Percentiles rank a stretch among this genome's conserved stretches.
These are phyloP conservation scores for Icerya purchasi DNA, from an alignment of 2,888 invertebrate species.

Conservation along the genomic window DNA sequence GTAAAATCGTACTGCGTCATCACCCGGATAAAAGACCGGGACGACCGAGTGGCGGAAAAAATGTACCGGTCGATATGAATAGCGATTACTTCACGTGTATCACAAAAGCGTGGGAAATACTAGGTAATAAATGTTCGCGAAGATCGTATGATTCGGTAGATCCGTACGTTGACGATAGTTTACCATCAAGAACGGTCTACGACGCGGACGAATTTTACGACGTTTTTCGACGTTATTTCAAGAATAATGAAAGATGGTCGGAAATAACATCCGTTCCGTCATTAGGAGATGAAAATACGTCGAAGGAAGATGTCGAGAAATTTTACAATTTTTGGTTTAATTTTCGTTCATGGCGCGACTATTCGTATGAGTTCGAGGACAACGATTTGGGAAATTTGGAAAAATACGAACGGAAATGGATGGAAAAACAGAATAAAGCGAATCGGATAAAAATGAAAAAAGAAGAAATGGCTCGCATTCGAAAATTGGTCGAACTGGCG, in stretches of 20 bases:
- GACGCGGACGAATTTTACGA: slow-evolving; percentile 30
- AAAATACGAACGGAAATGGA: slow-evolving; percentile 89
- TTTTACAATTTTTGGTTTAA: slow-evolving; percentile 98
- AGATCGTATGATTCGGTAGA: slow-evolving; percentile 93
- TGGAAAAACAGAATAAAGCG: slow-evolving; percentile 92
- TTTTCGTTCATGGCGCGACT: slow-evolving; percentile 98
- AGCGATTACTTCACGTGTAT: slow-evolving; percentile 98
- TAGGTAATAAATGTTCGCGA: slow-evolving; percentile 57
- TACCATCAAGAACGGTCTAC: slow-evolving; percentile 50
- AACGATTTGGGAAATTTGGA: slow-evolving; percentile 95
- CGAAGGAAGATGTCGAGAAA: slow-evolving; percentile 64
- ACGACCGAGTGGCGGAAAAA: no score
- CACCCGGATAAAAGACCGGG: slow-evolving; percentile 96
- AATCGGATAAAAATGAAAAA: slow-evolving; percentile 83
- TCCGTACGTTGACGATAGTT: slow-evolving; percentile 70
- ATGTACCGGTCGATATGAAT: slow-evolving; percentile 67
- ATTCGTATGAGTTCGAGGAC: slow-evolving; percentile 94
- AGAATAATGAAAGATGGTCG: slow-evolving; percentile 74
- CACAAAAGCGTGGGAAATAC: slow-evolving; percentile 84
- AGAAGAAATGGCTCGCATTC: slow-evolving; percentile 83
- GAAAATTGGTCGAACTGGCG: slow-evolving; percentile 77
- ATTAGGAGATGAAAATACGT: slow-evolving; percentile 52
- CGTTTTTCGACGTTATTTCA: slow-evolving; percentile 34
- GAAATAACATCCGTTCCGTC: slow-evolving; percentile 64
- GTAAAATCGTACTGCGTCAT: slow-evolving; percentile 71